Base-by-base conservation (phyloP, 2,888 invertebrate genomes). In the Poecilobothrus nobilitatus region DNA sequence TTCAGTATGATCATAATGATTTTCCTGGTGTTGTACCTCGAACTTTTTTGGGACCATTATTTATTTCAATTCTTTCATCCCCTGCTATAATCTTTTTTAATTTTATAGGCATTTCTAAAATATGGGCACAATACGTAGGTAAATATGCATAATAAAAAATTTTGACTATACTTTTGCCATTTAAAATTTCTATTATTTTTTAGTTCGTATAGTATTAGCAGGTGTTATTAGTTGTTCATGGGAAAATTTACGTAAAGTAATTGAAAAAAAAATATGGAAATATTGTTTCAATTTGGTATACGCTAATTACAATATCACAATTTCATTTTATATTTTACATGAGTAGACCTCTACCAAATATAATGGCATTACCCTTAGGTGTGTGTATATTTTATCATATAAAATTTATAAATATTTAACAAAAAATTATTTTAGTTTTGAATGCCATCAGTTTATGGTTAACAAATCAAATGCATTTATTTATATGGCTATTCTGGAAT, bases 281-380 rank as follows among this genome's bases (percentile, higher is more conserved):
- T 69, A 86, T 88, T 73, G 91, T 92, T 77, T 86, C 90, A 9
- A 86, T 89, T 78, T 95, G 95, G 94, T 91, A 91, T 76, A 86
- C 91, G 27, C 81, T 89, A 7, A 88, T 98, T 69, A 95, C 94
- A 2, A 87, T 91, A 22, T 90, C 95, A 1, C 99, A 99, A 81
- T 99, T 97, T 81, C 99, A 99, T 83, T 95, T 98, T 78, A 90
- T 97, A 87, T 99, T 95, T 82, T 99, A 99, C 80, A 87, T 94
- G 82, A 94, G 94, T 76, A 87, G 99, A 71, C 91, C 97, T 15
- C 84, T 99, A 75, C 98, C 99, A 68, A 99, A 99, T 82, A 92
- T 92, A 44, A 92, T 98, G 87, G 96, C 92, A 62, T 82, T 98
- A 76, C 92, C 94, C 68, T 82, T 96, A 78, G 96, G 97, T 97